Evolutionary conservation across 2,797 vertebrate species (phyloP).

Genomic region (Platalea minor): DNA sequence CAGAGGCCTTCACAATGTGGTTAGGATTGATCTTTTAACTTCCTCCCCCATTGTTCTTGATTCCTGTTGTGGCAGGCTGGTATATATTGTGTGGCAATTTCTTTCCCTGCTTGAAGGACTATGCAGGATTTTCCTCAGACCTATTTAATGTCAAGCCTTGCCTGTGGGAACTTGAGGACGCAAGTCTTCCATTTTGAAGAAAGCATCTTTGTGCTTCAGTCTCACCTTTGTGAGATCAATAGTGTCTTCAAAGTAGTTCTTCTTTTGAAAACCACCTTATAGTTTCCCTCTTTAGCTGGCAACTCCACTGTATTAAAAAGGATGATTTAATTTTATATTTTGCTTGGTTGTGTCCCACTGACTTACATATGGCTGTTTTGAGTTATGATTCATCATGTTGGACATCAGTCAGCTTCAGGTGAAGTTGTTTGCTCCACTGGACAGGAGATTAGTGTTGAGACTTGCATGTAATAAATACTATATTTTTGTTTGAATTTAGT

Average conservation of each 20-base stretch:
- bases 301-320: background rate
- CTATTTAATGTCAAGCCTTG: background rate
- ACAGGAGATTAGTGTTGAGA: background rate
- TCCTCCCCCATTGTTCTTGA: background rate
- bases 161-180: background rate
- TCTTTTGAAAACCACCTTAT: background rate
- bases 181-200: slow-evolving; percentile 3
- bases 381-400: background rate
- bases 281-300: background rate
- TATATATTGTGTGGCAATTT: background rate
- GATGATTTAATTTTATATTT: background rate
- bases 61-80: background rate
- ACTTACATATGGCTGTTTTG: background rate
- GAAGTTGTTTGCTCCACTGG: background rate
- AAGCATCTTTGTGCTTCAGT: background rate
- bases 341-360: background rate
- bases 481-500: background rate
- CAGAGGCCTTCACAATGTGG: background rate
- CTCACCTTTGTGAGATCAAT: background rate
- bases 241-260: background rate
- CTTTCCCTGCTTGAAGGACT: background rate
- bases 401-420: background rate
- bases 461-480: background rate
- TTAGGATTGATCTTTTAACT: slow-evolving; percentile 12
- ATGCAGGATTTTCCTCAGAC: background rate